Percentiles rank a stretch among this genome's conserved stretches.
Evolutionary conservation across 2,888 invertebrate genomes (phyloP).

Genomic region (Catocala nupta): DNA sequence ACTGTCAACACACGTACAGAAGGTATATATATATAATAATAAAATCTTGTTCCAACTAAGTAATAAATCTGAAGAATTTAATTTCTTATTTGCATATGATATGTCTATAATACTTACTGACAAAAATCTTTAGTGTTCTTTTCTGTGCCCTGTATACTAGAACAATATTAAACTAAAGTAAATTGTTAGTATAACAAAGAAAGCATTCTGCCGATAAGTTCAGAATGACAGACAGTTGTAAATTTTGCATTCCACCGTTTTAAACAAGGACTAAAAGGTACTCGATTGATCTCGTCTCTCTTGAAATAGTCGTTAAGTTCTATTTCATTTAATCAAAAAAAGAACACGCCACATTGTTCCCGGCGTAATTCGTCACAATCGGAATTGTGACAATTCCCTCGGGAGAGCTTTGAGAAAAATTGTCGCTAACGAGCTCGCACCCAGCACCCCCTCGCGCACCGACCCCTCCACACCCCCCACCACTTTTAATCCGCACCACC

Average conservation of each 20-base stretch:
- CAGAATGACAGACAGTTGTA: not conserved
- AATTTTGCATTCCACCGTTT: constrained; percentile 3
- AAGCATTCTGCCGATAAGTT: not conserved
- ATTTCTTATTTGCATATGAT: too few relatives aligned
- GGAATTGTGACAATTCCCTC: constrained; percentile 83
- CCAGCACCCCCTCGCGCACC: constrained; percentile 46
- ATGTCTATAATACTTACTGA: too few relatives aligned
- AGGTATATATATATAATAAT: too few relatives aligned
- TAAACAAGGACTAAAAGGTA: constrained; percentile 11
- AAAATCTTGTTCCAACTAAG: too few relatives aligned
- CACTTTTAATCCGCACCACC: constrained; percentile 76
- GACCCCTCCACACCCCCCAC: constrained; percentile 52
- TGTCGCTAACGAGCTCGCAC: constrained; percentile 83
- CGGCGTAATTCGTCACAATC: constrained; percentile 84
- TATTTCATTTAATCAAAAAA: constrained; percentile 72
- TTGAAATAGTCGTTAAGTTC: constrained; percentile 53
- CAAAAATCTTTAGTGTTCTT: too few relatives aligned
- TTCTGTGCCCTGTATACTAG: not conserved
- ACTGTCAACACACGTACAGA: too few relatives aligned
- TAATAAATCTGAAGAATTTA: too few relatives aligned
- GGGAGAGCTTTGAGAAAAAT: constrained; percentile 85
- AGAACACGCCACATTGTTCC: constrained; percentile 69
- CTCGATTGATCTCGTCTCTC: constrained; percentile 36
- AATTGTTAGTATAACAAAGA: not conserved
- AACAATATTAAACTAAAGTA: not conserved